phyloP scores from a whole-genome alignment of 2,113 vertebrate species.

The Elanus axillaris region DNA sequence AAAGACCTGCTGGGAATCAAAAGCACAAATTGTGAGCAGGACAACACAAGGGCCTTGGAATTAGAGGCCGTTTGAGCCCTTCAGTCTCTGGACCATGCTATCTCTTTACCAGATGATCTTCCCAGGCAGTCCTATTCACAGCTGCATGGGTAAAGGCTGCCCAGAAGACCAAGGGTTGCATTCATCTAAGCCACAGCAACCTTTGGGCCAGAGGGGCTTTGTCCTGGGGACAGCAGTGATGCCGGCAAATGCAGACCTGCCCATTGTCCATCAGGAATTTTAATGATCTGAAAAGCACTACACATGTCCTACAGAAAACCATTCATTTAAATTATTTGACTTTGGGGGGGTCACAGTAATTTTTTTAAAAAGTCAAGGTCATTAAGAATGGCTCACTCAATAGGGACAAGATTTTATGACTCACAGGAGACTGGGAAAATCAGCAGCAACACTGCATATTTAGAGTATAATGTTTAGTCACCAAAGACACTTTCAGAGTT shows the following conservation, averaged over 20 bases:
- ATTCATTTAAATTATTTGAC: conserved; percentile 9
- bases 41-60: neutral
- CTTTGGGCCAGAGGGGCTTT: neutral
- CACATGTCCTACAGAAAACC: neutral
- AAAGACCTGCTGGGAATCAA: neutral
- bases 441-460: conserved; percentile 2
- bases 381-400: neutral
- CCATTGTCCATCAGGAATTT: neutral
- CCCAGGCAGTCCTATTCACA: neutral
- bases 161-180: neutral
- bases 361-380: neutral
- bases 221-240: neutral
- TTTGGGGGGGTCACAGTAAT: neutral
- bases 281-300: neutral
- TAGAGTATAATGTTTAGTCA: conserved; percentile 10
- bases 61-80: neutral
- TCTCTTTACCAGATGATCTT: neutral
- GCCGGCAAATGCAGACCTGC: neutral
- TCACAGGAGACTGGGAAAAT: conserved; percentile 26
- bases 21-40: neutral
- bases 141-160: neutral
- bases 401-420: conserved; percentile 22
- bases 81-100: neutral
- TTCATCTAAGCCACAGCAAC: neutral
- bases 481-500: neutral